Evolutionary conservation across 2,797 vertebrate genomes (phyloP).

Genomic region (Zenarchopterus dispar): DNA sequence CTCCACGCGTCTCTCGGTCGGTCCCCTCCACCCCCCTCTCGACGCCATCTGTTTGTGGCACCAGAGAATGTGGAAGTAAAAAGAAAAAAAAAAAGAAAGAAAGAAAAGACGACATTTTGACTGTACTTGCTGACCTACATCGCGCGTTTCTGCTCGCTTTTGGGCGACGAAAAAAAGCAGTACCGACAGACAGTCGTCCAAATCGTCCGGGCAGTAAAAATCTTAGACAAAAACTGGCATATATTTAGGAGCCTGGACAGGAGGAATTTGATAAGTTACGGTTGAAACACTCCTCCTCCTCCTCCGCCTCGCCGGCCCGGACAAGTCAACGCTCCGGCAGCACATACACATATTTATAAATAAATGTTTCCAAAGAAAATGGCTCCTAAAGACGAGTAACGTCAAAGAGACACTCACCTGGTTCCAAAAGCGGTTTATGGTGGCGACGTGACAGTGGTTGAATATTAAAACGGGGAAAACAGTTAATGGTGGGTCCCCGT

Average conservation of each 20-base stretch:
- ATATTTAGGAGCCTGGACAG: constrained; percentile 46
- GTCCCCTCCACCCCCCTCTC: constrained; percentile 69
- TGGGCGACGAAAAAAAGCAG: constrained; percentile 17
- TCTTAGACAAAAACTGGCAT: not conserved
- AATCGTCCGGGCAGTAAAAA: not conserved
- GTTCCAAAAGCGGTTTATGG: constrained; percentile 84
- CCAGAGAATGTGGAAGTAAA: constrained; percentile 78
- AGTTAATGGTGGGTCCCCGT: constrained; percentile 74
- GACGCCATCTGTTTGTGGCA: constrained; percentile 83
- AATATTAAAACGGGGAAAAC: constrained; percentile 57
- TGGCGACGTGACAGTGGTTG: constrained; percentile 74
- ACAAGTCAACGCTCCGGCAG: constrained; percentile 61
- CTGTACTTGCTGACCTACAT: constrained; percentile 77
- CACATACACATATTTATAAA: constrained; percentile 1
- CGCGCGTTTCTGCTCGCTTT: constrained; percentile 44
- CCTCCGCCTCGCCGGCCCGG: constrained; percentile 71
- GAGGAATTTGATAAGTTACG: constrained; percentile 78
- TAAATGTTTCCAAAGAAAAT: not conserved
- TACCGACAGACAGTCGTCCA: not conserved
- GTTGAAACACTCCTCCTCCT: constrained; percentile 69
- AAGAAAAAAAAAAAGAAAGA: constrained; percentile 39
- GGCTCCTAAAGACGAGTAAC: constrained; percentile 10
- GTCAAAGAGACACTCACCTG: constrained; percentile 76
- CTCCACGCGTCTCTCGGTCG: constrained; percentile 71
- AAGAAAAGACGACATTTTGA: constrained; percentile 81